Percentiles rank a stretch among this genome's conserved stretches.
phyloP scores from a whole-genome alignment of 23 tunicate genomes.

The Botrylloides violaceus region DNA sequence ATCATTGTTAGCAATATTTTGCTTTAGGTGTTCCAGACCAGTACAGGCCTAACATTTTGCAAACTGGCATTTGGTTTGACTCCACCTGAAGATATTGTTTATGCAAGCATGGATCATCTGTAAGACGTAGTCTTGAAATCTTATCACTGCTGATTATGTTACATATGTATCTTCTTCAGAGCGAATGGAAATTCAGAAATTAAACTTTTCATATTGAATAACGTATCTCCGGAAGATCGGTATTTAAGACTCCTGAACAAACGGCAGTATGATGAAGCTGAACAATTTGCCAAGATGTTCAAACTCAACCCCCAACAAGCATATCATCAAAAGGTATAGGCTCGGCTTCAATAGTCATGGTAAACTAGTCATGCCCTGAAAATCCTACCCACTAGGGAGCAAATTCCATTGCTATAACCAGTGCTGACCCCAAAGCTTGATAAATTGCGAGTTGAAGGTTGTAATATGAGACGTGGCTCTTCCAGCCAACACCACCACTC shows the following conservation, averaged over 20 bases:
- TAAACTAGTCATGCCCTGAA: too few relatives aligned
- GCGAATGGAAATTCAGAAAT: neutral
- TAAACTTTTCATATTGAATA: slow-evolving; percentile 8
- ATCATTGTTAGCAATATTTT: too few relatives aligned
- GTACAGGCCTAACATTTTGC: neutral
- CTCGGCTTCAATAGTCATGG: too few relatives aligned
- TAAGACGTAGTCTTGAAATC: neutral
- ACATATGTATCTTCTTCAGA: neutral
- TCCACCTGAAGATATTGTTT: neutral
- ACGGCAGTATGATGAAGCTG: slow-evolving; percentile 43
- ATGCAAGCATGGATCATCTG: neutral
- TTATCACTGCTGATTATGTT: neutral
- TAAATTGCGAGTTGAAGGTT: too few relatives aligned
- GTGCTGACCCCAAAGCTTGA: too few relatives aligned
- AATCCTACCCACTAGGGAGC: too few relatives aligned
- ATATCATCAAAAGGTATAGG: slow-evolving; percentile 21
- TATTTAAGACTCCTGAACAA: slow-evolving; percentile 33
- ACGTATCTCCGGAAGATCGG: slow-evolving; percentile 50
- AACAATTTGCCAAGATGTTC: slow-evolving; percentile 31
- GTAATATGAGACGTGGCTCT: too few relatives aligned
- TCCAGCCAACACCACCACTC: too few relatives aligned
- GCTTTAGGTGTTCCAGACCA: neutral
- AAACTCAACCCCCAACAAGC: slow-evolving; percentile 26
- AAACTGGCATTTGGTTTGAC: neutral
- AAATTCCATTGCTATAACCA: too few relatives aligned